phyloP scores from a whole-genome alignment of 2,888 invertebrate species.

The Lochmaea crataegi region DNA sequence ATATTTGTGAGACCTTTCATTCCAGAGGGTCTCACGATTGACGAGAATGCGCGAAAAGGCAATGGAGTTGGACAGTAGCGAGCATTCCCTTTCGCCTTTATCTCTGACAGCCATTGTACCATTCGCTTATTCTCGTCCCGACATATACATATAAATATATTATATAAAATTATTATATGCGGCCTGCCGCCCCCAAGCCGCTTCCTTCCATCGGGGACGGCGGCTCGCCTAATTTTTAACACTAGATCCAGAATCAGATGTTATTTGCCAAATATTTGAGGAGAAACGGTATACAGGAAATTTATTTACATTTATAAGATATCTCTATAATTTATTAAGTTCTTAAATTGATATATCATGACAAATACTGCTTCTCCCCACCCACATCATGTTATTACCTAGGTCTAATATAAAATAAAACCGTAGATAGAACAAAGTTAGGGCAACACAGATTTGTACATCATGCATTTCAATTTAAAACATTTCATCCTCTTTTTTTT shows the following conservation, averaged over 20 bases:
- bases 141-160: constrained; percentile 27
- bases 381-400: constrained; percentile 63
- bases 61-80: constrained; percentile 34
- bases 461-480: constrained; percentile 27
- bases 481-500: constrained; percentile 31
- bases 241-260: constrained; percentile 60
- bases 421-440: constrained; percentile 59
- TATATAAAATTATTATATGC: constrained; percentile 28
- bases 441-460: constrained; percentile 45
- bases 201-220: constrained; percentile 48
- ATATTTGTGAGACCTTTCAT: constrained; percentile 54
- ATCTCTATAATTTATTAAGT: constrained; percentile 40
- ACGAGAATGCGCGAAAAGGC: constrained; percentile 57
- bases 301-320: constrained; percentile 54
- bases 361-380: constrained; percentile 61
- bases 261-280: constrained; percentile 64
- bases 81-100: constrained; percentile 35
- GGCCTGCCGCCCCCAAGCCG: constrained; percentile 43
- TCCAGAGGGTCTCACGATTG: constrained; percentile 51
- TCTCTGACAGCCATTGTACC: background rate
- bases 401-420: constrained; percentile 62
- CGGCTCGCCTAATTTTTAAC: constrained; percentile 50
- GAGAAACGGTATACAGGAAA: constrained; percentile 58
- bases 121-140: constrained; percentile 56
- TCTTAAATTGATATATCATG: constrained; percentile 7